These are phyloP conservation scores for Formica exsecta DNA, from an alignment of 1,140 invertebrate species.

Conservation along the genomic window DNA sequence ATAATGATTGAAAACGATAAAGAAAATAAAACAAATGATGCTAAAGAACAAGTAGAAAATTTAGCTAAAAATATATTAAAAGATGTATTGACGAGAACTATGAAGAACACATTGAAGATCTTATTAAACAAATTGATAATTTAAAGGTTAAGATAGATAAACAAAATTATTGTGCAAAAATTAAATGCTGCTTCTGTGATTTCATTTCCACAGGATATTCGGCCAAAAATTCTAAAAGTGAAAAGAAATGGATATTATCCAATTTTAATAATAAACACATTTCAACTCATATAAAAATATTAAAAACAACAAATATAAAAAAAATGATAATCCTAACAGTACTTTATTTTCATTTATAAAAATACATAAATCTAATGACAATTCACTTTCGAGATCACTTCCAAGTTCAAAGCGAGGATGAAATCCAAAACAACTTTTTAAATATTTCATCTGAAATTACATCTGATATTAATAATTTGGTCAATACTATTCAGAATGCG, in stretches of 20 bases:
- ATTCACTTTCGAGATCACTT: background rate
- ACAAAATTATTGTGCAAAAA: too few relatives aligned
- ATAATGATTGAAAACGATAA: too few relatives aligned
- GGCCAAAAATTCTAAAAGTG: too few relatives aligned
- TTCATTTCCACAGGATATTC: too few relatives aligned
- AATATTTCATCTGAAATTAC: background rate
- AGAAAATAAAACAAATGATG: too few relatives aligned
- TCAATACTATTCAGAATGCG: conserved; percentile 1
- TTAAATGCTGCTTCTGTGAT: too few relatives aligned
- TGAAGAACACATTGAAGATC: too few relatives aligned
- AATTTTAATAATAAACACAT: conserved; percentile 3
- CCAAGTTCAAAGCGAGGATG: background rate
- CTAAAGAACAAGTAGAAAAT: too few relatives aligned
- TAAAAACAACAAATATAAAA: background rate
- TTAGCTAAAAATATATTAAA: too few relatives aligned
- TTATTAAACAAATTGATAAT: too few relatives aligned
- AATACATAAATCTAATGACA: conserved; percentile 1
- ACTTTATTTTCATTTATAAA: conserved; percentile 1
- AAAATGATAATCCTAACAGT: background rate
- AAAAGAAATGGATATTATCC: conserved; percentile 3
- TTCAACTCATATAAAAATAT: background rate
- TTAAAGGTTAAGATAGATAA: too few relatives aligned
- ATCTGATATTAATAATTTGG: background rate
- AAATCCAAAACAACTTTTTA: background rate
- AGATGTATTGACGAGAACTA: too few relatives aligned